A percentile compares a stretch with the other conserved stretches of the same genome.
Conservation (phyloP, 2,113 vertebrate genomes). For the Alethe diademata region DNA sequence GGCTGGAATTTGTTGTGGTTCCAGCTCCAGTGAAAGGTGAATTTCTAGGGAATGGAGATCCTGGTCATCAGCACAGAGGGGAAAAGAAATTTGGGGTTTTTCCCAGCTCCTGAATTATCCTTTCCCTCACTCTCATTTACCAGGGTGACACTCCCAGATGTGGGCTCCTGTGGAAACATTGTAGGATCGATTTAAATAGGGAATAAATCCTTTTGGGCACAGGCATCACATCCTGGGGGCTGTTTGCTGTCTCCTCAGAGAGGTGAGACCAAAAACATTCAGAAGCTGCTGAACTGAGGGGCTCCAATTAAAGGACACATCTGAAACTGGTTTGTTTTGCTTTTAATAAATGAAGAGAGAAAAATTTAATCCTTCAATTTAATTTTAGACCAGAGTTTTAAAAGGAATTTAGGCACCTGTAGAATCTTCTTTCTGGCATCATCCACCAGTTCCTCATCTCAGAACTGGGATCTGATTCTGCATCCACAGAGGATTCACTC, state of each 20-base stretch:
- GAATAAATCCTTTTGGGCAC: not conserved
- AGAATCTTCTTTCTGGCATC: not conserved
- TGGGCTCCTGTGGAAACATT: not conserved
- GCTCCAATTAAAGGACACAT: too few relatives aligned
- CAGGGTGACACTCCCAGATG: not conserved
- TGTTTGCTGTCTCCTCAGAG: not conserved
- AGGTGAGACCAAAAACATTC: not conserved
- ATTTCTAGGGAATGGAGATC: not conserved
- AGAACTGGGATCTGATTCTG: not conserved
- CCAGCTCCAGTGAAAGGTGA: not conserved
- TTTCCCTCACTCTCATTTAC: not conserved
- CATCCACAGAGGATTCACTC: accelerated
- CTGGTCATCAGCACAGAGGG: too few relatives aligned
- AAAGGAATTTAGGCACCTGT: not conserved
- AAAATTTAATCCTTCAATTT: not conserved
- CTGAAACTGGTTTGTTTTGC: not conserved
- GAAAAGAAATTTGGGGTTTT: not conserved
- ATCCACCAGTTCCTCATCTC: not conserved
- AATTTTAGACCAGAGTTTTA: not conserved
- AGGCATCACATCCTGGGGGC: not conserved
- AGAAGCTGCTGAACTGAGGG: not conserved
- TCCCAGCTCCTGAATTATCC: not conserved
- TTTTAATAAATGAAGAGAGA: not conserved
- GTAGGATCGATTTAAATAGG: not conserved
- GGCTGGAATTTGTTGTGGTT: accelerated